phyloP scores from a whole-genome alignment of 2,797 vertebrate genomes.

The Menidia menidia region DNA sequence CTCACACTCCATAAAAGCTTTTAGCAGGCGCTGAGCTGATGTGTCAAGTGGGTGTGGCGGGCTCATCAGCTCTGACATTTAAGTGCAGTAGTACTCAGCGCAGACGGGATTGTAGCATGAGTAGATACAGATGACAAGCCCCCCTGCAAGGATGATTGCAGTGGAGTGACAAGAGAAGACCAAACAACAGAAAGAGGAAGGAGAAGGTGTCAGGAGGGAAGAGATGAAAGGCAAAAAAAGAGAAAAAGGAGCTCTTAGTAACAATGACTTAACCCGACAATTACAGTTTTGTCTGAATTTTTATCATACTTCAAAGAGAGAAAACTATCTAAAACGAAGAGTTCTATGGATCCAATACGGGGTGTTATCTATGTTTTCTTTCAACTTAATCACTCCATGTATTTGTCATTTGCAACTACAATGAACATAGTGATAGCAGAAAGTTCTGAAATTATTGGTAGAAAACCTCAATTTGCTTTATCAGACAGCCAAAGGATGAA shows the following conservation, averaged over 20 bases:
- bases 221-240: constrained; percentile 72
- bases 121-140: constrained; percentile 86
- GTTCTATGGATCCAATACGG: constrained; percentile 21
- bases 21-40: constrained; percentile 79
- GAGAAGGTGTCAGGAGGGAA: constrained; percentile 71
- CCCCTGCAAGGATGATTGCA: constrained; percentile 97
- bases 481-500: neutral
- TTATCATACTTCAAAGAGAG: constrained; percentile 49
- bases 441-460: neutral
- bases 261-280: constrained; percentile 76
- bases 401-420: neutral
- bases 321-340: constrained; percentile 11
- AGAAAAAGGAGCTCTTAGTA: constrained; percentile 55
- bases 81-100: constrained; percentile 97
- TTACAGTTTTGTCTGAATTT: constrained; percentile 69
- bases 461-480: neutral
- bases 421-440: neutral
- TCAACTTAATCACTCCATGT: neutral
- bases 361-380: constrained; percentile 2
- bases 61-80: constrained; percentile 97
- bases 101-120: constrained; percentile 95
- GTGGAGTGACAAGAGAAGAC: constrained; percentile 83
- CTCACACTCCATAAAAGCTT: constrained; percentile 79
- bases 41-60: constrained; percentile 81
- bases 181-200: constrained; percentile 80